Conservation (phyloP, 2,797 vertebrate species). For the Danio kyathit region DNA sequence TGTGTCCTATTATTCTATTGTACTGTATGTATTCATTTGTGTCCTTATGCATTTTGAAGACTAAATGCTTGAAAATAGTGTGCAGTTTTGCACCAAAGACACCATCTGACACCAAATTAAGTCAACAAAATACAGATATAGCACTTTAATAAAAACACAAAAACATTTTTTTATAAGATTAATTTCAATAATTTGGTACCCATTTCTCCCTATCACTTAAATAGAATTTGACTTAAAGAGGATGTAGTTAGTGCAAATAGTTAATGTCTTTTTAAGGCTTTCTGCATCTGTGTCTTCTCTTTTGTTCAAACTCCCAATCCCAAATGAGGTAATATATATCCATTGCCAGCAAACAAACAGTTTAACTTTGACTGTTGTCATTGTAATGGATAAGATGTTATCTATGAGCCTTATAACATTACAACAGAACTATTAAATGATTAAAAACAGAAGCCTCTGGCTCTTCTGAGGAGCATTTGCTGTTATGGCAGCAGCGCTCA, state of each 20-base stretch:
- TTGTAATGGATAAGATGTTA: constrained; percentile 8
- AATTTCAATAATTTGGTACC: too few relatives aligned
- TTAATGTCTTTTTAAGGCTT: background rate
- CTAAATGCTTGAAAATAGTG: background rate
- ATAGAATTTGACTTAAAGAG: background rate
- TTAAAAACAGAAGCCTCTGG: constrained; percentile 21
- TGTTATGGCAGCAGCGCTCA: background rate
- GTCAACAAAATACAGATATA: background rate
- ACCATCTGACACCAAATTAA: background rate
- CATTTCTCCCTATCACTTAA: too few relatives aligned
- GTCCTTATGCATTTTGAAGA: background rate
- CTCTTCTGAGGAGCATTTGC: background rate
- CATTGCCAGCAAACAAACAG: constrained; percentile 27
- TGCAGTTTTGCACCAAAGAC: too few relatives aligned
- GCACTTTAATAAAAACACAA: background rate
- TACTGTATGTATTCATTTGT: background rate
- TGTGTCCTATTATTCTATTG: background rate
- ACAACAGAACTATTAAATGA: background rate
- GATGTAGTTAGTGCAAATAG: background rate
- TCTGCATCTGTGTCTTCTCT: background rate
- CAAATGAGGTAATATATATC: background rate
- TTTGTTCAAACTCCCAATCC: background rate
- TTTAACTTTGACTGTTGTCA: constrained; percentile 2
- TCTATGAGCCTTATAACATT: constrained; percentile 11
- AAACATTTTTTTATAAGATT: too few relatives aligned